phyloP scores from a whole-genome alignment of 1,140 invertebrate genomes.

The Calliopsis andreniformis region DNA sequence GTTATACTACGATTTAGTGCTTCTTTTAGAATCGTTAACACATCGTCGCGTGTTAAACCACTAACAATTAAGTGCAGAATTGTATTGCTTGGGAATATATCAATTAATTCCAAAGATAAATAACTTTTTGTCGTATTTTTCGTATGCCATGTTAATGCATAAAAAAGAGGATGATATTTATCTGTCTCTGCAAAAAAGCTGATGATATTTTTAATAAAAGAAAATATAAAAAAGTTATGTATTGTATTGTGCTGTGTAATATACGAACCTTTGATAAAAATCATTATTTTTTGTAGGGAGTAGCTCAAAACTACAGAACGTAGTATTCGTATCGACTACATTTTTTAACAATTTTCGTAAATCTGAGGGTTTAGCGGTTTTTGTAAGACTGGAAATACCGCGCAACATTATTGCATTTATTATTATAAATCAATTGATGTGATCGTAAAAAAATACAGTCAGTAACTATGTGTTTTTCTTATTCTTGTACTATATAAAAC shows the following conservation, averaged over 20 bases:
- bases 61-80: constrained; percentile 64
- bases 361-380: constrained; percentile 22
- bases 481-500: background rate
- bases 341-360: constrained; percentile 51
- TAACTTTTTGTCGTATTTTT: constrained; percentile 33
- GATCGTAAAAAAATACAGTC: background rate
- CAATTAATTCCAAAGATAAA: constrained; percentile 43
- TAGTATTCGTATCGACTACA: constrained; percentile 48
- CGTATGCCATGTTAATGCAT: constrained; percentile 68
- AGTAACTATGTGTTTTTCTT: background rate
- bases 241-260: background rate
- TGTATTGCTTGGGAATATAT: constrained; percentile 59
- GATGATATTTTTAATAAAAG: constrained; percentile 23
- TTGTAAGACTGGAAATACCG: background rate
- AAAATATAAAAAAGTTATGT: constrained; percentile 15
- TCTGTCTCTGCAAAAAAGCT: constrained; percentile 63
- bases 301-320: constrained; percentile 69
- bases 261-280: constrained; percentile 61
- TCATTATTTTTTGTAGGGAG: constrained; percentile 35
- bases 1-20: constrained; percentile 55
- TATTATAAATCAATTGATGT: constrained; percentile 22
- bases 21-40: constrained; percentile 51
- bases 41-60: constrained; percentile 45
- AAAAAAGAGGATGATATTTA: constrained; percentile 67
- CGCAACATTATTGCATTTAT: background rate